Conservation (phyloP, 2,113 vertebrate genomes). For the Gasterosteus aculeatus region DNA sequence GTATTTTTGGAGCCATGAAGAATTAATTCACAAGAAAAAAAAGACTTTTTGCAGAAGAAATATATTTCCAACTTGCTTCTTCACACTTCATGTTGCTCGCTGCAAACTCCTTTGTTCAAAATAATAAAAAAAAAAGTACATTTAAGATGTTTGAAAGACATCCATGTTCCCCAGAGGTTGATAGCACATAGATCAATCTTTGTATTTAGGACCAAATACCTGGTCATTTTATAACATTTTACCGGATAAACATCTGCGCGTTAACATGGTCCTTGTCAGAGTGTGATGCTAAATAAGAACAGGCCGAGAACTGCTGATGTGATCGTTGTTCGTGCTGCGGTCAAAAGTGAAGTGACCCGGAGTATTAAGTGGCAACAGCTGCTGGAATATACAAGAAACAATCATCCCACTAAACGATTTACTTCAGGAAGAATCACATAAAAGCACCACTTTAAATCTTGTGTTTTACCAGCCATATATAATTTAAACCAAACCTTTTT, state of each 20-base stretch:
- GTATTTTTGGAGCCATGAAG: background rate
- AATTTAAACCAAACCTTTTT: background rate
- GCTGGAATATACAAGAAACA: too few species aligned
- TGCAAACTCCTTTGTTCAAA: background rate
- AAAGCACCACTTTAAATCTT: background rate
- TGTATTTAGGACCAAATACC: background rate
- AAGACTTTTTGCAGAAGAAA: background rate
- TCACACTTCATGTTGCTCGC: background rate
- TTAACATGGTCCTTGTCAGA: too few species aligned
- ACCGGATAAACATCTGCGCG: too few species aligned
- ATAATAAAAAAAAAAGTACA: background rate
- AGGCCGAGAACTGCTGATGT: too few species aligned
- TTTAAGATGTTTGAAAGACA: too few species aligned
- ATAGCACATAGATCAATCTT: background rate
- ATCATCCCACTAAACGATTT: background rate
- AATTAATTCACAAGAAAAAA: background rate
- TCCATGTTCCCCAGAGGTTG: background rate
- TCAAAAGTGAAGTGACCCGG: too few species aligned
- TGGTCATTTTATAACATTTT: too few species aligned
- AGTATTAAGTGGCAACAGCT: too few species aligned
- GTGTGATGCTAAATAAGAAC: too few species aligned
- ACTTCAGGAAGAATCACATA: background rate
- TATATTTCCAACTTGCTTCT: background rate
- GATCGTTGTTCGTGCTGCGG: too few species aligned
- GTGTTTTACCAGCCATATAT: background rate